Evolutionary conservation across 2,113 vertebrate species (phyloP).

Genomic region (Clarias magur): DNA sequence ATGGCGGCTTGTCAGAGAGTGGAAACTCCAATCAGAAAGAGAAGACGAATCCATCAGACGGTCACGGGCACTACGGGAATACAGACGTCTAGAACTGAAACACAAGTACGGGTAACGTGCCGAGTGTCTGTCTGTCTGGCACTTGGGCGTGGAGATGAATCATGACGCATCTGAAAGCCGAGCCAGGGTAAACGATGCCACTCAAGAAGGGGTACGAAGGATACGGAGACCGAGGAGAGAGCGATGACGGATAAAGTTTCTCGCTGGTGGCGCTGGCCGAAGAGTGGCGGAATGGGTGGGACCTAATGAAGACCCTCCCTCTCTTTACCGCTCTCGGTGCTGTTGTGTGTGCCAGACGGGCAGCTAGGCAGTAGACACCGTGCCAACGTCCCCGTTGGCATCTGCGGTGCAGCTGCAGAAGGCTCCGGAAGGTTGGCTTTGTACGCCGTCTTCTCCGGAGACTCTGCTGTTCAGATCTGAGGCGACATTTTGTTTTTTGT

Average conservation of each 20-base stretch:
- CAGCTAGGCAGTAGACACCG: conserved; percentile 70
- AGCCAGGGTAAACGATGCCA: conserved; percentile 41
- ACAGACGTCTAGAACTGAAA: conserved; percentile 34
- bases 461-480: conserved; percentile 54
- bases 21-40: conserved; percentile 45
- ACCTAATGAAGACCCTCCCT: conserved; percentile 70
- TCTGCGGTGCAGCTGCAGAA: conserved; percentile 57
- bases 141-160: conserved; percentile 31
- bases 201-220: conserved; percentile 33
- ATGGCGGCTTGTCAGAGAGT: conserved; percentile 30
- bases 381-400: conserved; percentile 66
- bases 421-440: conserved; percentile 19
- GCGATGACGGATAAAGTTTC: conserved; percentile 61
- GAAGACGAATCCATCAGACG: conserved; percentile 52
- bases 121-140: conserved; percentile 43
- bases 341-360: conserved; percentile 70
- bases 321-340: conserved; percentile 59
- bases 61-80: conserved; percentile 30
- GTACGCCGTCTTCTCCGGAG: conserved; percentile 40
- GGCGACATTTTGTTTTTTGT: conserved; percentile 40
- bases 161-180: conserved; percentile 43
- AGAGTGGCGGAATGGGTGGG: conserved; percentile 58
- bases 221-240: conserved; percentile 36
- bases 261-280: conserved; percentile 63
- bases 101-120: background rate